phyloP scores from a whole-genome alignment of 2,113 vertebrate species.

The Oryzias celebensis region DNA sequence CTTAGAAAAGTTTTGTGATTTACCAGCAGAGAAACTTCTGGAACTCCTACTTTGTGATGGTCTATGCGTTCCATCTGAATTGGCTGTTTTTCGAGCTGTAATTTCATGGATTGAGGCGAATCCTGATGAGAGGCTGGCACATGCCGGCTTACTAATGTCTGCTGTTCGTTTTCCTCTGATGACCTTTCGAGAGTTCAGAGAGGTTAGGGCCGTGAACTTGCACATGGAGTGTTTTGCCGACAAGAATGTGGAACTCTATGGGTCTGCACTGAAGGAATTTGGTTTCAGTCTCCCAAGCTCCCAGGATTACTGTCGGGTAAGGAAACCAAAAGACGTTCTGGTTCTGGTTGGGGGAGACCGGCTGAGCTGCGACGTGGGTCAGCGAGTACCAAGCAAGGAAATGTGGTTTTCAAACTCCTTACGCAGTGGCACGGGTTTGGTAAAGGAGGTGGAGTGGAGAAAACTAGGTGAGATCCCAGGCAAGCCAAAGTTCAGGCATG shows the following conservation, averaged over 20 bases:
- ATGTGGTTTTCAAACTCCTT: constrained; percentile 87
- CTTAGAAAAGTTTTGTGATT: constrained; percentile 80
- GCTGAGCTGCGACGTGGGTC: constrained; percentile 75
- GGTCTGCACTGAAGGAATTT: constrained; percentile 69
- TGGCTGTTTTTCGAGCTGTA: constrained; percentile 83
- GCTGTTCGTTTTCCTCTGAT: constrained; percentile 88
- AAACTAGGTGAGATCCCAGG: constrained; percentile 81
- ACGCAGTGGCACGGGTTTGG: constrained; percentile 80
- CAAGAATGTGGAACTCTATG: constrained; percentile 67
- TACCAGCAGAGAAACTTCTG: constrained; percentile 77
- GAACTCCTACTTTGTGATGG: constrained; percentile 77
- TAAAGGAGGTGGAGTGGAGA: constrained; percentile 88
- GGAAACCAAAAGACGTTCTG: constrained; percentile 78
- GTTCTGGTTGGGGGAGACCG: constrained; percentile 87
- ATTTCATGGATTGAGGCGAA: constrained; percentile 83
- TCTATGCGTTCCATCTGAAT: constrained; percentile 82
- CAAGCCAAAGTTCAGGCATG: constrained; percentile 85
- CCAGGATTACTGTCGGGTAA: constrained; percentile 71
- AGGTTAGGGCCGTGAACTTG: constrained; percentile 78
- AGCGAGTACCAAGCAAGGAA: constrained; percentile 74
- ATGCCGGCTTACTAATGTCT: constrained; percentile 76
- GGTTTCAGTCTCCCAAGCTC: constrained; percentile 52
- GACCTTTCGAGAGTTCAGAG: constrained; percentile 87
- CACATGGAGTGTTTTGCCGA: constrained; percentile 68
- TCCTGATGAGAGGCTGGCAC: constrained; percentile 62